Evolutionary conservation across 2,888 invertebrate species (phyloP), one percentile per base, ranked within the genome.

Genomic region (Rapana venosa): DNA sequence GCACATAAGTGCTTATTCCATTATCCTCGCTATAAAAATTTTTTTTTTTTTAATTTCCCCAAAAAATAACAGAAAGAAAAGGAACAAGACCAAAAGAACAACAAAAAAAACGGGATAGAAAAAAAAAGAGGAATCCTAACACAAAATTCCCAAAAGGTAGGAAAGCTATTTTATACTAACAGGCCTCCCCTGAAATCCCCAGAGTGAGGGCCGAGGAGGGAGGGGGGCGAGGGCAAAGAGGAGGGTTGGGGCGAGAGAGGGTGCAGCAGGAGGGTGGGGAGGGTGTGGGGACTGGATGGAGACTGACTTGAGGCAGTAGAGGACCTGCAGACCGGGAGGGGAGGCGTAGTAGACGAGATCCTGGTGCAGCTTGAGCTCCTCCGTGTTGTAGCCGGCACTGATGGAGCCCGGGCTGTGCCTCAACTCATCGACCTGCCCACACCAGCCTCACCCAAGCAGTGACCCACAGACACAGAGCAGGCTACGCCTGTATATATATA

Each of bases 331-430:
- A 0, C 95, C 95, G 0, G 95, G 95, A 13, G 95, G 94, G 17
- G 95, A 95, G 90, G 95, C 95, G 88, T 95, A 95, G 92, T 95
- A 95, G 17, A 93, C 93, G 15, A 91, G 70, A 61, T 91, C 95
- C 93, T 94, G 94, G 90, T 95, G 95, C 83, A 94, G 92, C 79
- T 92, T 93, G 26, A 95, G 91, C 26, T 90, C 88, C 13, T 89
- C 93, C 15, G 90, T 90, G 13, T 93, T 92, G 92, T 95, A 95
- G 13, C 95, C 95, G 11, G 95, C 92, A 92, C 95, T 95, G 88
- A 95, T 94, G 6, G 95, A 94, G 35, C 92, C 91, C 2, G 92
- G 88, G 0, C 90, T 91, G 70, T 90, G 91, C 79, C 90, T 91
- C 11, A 95, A 94, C 77, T 94, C 93, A 91, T 94, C 95, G n/a